Evolutionary conservation across 2,888 invertebrate genomes (phyloP).

Genomic region (Zaprionus lineosus): DNA sequence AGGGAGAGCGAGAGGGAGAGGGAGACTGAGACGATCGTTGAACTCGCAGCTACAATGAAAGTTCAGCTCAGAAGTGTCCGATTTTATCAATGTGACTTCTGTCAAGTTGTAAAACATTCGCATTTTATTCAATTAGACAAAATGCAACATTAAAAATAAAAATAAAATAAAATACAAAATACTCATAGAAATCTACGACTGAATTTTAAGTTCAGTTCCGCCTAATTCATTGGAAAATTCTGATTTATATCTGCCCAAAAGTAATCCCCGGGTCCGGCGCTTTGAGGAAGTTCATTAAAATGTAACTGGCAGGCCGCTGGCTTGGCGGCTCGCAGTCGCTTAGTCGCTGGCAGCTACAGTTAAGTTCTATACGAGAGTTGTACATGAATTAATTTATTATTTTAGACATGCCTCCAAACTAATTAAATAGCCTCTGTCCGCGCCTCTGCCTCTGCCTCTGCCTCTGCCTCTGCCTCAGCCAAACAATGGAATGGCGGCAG

Average conservation of each 20-base stretch:
- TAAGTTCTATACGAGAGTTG: constrained; percentile 17
- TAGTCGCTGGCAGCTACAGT: constrained; percentile 43
- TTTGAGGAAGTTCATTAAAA: constrained; percentile 71
- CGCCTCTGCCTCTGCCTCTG: too few species aligned
- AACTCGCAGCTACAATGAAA: constrained; percentile 44
- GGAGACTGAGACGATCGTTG: constrained; percentile 48
- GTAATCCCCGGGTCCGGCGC: constrained; percentile 12
- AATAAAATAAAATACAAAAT: constrained; percentile 7
- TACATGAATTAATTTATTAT: constrained; percentile 7
- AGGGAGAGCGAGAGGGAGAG: too few species aligned
- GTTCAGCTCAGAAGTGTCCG: constrained; percentile 32
- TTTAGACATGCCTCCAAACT: constrained; percentile 50
- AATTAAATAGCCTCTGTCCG: constrained; percentile 35
- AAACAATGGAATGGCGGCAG: too few species aligned
- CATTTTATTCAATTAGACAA: constrained; percentile 16
- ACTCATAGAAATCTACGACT: constrained; percentile 11
- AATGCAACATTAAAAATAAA: constrained; percentile 13
- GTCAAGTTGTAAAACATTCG: constrained; percentile 25
- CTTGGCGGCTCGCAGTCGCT: constrained; percentile 38
- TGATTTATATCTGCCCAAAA: constrained; percentile 31
- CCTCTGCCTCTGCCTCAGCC: too few species aligned
- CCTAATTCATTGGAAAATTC: constrained; percentile 27
- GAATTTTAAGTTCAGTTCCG: constrained; percentile 63
- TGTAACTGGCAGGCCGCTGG: constrained; percentile 44
- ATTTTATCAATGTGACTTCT: constrained; percentile 48